A percentile compares a stretch with the other conserved stretches of the same genome.
Evolutionary conservation across 2,888 invertebrate genomes (phyloP).

Genomic region (Mythimna pallens): DNA sequence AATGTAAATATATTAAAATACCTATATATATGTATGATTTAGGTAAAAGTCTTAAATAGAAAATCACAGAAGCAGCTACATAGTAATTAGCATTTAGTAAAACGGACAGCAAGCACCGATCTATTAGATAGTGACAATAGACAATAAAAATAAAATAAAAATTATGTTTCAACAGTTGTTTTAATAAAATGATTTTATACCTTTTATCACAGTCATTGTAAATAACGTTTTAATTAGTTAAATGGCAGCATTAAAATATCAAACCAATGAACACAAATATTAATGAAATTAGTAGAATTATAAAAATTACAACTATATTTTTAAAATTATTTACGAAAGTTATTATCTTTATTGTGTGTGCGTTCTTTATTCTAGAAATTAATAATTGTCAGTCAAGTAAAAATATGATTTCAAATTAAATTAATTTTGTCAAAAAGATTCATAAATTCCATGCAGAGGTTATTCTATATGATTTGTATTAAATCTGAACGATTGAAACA

Average conservation of each 20-base stretch:
- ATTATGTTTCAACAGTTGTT: neutral
- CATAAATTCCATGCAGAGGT: neutral
- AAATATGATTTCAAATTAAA: neutral
- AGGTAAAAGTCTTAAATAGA: no score
- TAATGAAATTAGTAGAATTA: neutral
- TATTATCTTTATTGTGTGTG: no score
- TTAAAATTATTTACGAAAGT: neutral
- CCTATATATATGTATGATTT: no score
- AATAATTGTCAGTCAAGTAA: neutral
- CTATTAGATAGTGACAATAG: no score
- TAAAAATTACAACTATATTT: neutral
- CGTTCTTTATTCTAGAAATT: neutral
- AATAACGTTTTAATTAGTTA: neutral
- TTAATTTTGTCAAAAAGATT: neutral
- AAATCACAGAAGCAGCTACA: no score
- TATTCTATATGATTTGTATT: neutral
- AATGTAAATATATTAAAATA: neutral
- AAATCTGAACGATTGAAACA: neutral
- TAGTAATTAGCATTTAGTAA: neutral
- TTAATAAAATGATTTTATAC: neutral
- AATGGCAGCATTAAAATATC: neutral
- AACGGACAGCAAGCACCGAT: neutral
- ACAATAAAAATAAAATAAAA: neutral
- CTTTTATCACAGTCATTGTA: neutral
- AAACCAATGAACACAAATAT: neutral